phyloP scores from a whole-genome alignment of 2,888 invertebrate genomes.

The Temnothorax ravouxi region DNA sequence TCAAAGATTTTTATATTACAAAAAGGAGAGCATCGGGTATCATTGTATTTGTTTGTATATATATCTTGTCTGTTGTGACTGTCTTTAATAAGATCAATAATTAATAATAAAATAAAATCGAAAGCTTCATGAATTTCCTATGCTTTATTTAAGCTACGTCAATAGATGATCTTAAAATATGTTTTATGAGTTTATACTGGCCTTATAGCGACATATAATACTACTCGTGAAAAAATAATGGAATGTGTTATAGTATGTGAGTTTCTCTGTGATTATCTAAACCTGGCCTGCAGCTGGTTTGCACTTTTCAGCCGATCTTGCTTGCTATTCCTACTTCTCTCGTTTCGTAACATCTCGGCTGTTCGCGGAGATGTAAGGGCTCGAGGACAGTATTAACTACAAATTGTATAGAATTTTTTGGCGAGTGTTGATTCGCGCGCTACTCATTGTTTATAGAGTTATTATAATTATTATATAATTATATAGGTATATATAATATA shows the following conservation, averaged over 20 bases:
- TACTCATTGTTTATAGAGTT: too few relatives aligned
- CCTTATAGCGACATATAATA: constrained; percentile 33
- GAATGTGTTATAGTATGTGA: constrained; percentile 10
- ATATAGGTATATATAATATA: too few relatives aligned
- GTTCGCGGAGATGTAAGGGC: too few relatives aligned
- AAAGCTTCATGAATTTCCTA: constrained; percentile 30
- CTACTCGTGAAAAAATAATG: constrained; percentile 29
- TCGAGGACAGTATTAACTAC: too few relatives aligned
- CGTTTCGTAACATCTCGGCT: too few relatives aligned
- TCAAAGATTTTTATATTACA: constrained; percentile 32
- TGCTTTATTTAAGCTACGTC: constrained; percentile 18
- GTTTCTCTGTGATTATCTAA: constrained; percentile 18
- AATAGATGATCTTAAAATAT: neutral
- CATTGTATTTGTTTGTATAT: constrained; percentile 23
- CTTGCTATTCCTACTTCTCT: too few relatives aligned
- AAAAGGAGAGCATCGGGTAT: neutral
- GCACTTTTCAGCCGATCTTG: too few relatives aligned
- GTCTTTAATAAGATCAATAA: neutral
- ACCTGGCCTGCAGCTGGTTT: too few relatives aligned
- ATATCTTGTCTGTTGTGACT: constrained; percentile 18
- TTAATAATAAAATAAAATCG: constrained; percentile 25
- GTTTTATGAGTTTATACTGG: constrained; percentile 33
- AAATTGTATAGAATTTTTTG: too few relatives aligned
- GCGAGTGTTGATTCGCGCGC: too few relatives aligned
- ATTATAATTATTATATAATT: too few relatives aligned